Conservation (phyloP, 37 sponge, comb jelly and placozoan genomes). For the Amphimedon queenslandica region DNA sequence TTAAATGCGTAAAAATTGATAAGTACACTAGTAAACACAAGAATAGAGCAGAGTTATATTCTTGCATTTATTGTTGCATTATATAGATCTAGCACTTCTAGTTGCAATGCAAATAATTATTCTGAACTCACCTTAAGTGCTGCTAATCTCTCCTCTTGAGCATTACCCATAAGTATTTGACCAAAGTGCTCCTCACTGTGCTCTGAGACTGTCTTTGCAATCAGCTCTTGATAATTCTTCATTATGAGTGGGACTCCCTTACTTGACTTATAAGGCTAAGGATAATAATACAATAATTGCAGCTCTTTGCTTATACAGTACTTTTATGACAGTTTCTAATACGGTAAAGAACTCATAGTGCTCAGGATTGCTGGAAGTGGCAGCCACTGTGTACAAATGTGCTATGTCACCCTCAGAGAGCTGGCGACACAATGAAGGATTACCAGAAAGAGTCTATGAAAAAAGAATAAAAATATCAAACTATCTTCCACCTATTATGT, state of each 20-base stretch:
- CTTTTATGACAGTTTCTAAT: background rate
- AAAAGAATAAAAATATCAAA: background rate
- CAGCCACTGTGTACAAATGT: background rate
- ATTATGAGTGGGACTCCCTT: background rate
- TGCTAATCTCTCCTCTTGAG: background rate
- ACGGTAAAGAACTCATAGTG: background rate
- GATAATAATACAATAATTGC: no score
- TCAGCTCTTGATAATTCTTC: background rate
- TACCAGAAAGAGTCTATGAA: background rate
- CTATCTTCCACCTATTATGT: background rate
- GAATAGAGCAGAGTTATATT: no score
- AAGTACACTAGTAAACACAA: no score
- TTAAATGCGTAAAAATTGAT: no score
- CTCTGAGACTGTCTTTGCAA: background rate
- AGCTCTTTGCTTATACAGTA: no score
- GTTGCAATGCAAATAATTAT: no score
- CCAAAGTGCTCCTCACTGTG: background rate
- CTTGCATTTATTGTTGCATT: no score
- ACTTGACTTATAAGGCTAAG: no score
- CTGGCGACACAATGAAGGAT: background rate
- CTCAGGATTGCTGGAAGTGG: background rate
- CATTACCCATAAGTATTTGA: background rate
- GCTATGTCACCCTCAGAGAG: background rate
- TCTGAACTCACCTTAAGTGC: no score
- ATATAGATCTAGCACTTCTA: no score